These are phyloP conservation scores for Drosophila infuscata DNA, from an alignment of 2,888 invertebrate genomes.

Conservation along the genomic window DNA sequence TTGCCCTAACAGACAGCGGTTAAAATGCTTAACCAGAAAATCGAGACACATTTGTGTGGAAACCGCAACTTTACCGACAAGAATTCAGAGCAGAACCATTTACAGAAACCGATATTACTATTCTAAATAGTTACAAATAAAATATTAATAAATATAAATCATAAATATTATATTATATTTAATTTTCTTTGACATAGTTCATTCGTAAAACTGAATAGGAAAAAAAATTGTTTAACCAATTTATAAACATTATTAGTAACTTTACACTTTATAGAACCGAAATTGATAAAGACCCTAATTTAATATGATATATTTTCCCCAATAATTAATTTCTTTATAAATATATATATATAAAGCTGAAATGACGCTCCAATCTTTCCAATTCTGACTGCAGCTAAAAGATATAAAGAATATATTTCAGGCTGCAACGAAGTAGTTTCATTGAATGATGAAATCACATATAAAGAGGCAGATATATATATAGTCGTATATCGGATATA, in stretches of 20 bases:
- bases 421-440: background rate
- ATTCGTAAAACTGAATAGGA: too few relatives aligned
- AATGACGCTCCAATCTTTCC: too few relatives aligned
- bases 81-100: background rate
- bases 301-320: fast-evolving
- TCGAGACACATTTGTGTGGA: too few relatives aligned
- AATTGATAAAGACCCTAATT: background rate
- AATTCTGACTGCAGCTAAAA: background rate
- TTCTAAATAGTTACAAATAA: background rate
- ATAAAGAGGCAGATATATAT: background rate
- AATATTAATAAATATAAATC: too few relatives aligned
- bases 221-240: background rate
- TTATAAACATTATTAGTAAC: too few relatives aligned
- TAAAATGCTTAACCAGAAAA: background rate
- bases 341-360: too few relatives aligned
- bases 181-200: background rate
- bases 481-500: background rate
- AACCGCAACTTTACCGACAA: too few relatives aligned
- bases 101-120: background rate
- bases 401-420: background rate
- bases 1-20: background rate
- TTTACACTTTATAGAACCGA: too few relatives aligned
- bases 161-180: background rate
- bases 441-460: background rate
- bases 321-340: background rate